These are phyloP conservation scores for Onychorhynchus coronatus DNA, from an alignment of 2,113 vertebrate genomes.

Conservation along the genomic window DNA sequence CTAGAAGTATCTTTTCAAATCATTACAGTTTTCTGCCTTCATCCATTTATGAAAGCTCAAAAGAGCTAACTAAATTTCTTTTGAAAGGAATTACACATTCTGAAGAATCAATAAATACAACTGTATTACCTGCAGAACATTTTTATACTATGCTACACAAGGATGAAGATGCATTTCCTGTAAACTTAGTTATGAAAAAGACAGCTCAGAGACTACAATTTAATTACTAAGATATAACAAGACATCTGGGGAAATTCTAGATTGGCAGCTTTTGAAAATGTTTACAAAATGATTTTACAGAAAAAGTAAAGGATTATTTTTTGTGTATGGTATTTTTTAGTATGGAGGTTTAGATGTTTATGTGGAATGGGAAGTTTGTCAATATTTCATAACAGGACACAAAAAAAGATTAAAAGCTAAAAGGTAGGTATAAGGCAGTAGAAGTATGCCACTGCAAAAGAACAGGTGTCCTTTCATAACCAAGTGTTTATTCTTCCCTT, in stretches of 20 bases:
- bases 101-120: slow-evolving; percentile 56
- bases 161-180: slow-evolving; percentile 47
- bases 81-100: slow-evolving; percentile 45
- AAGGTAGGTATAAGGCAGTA: neutral
- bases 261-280: slow-evolving; percentile 27
- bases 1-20: neutral
- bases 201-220: slow-evolving; percentile 51
- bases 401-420: neutral
- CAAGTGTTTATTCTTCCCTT: neutral
- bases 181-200: slow-evolving; percentile 48
- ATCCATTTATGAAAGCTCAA: neutral
- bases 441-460: neutral
- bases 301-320: neutral
- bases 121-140: slow-evolving; percentile 28
- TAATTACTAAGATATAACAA: slow-evolving; percentile 50
- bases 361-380: neutral
- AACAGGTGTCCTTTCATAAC: neutral
- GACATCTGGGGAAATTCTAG: slow-evolving; percentile 14
- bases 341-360: neutral
- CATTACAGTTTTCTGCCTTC: neutral
- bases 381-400: neutral
- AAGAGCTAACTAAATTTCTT: slow-evolving; percentile 8
- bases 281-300: slow-evolving; percentile 2
- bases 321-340: neutral
- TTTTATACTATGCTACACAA: slow-evolving; percentile 42